Base-by-base conservation (phyloP, 2,888 invertebrate genomes). In the Desoria tigrina region DNA sequence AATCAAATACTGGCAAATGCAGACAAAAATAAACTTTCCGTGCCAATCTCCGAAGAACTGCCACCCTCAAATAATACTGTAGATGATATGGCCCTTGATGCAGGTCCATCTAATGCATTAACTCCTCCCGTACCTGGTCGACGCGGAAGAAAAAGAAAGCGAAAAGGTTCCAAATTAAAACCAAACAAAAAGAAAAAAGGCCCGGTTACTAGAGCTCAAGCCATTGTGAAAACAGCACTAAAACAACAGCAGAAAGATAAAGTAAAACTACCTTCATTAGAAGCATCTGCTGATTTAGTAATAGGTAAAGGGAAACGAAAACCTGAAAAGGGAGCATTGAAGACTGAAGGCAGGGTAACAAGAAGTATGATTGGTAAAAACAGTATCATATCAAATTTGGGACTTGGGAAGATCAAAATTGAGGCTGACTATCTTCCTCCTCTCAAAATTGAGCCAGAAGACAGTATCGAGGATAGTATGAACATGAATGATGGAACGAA, bases 121-220 rank as follows among this genome's bases (percentile, higher is more conserved):
- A n/a, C 27, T n/a, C 7, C 54, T 11, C 2, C 32, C 1, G 42
- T 42, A 16, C 56, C 32, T 32, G 11, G 32, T 32, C 32, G 53
- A 26, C 64, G 67, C 7, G 42, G 58, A 26, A 55, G 54, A 16
- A 70, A 67, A 39, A 24, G 66, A 16, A 71, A 71, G 24, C 18
- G 63, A 7, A 63, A 63, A 39, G 37, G 60, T 0, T 39, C 63
- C 0, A 64, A 60, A 32, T 26, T 16, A 2, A 60, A 26, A 32
- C 32, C 63, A 16, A 61, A 60, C 24, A 71, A 68, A 23, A 71
- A 68, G 50, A 71, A 71, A 32, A 32, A 63, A 42, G 71, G 71
- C 27, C 71, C 68, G 2, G 63, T 66, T 0, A 68, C 71, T 14
- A 56, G 68, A 32, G 68, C 71, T 26, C 63, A 68, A 55, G 65